Evolutionary conservation across 2,797 vertebrate species (phyloP), one percentile per base, ranked within the genome.

Genomic region (Sphaeramia orbicularis): DNA sequence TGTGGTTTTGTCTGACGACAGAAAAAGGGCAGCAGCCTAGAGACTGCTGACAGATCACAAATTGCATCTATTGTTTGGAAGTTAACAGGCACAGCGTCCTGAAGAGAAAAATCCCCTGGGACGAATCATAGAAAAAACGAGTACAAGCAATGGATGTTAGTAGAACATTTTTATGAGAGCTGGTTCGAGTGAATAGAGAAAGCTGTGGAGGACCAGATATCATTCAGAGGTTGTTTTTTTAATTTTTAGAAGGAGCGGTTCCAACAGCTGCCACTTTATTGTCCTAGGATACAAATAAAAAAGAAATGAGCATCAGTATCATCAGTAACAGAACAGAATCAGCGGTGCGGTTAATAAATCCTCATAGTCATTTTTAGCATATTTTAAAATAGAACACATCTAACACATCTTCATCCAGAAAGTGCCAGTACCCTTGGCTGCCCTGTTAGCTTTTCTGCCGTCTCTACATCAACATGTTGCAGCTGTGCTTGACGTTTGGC

Each of bases 21-120:
- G 76, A 64, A 78, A 43, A 43, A 61, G 59, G 51, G 49, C 65
- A 78, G 76, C 79, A 66, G 76, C 54, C 56, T 38, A 49, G 64
- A 86, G 77, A 84, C 73, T 85, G 84, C 85, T 87, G 86, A 88
- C 83, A 35, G 76, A 85, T 84, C 80, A 71, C 80, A 88, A 88
- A 83, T 73, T 65, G 64, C 60, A 70, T 87, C 85, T 83, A 84
- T 78, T 86, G 77, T 86, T 66, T 74, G 63, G 78, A 84, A 85
- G 78, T 79, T 82, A 71, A 68, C 71, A 82, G 81, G 42, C 74
- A 38, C 37, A 66, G 61, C 71, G 74, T 81, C 71, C 76, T 37
- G 16, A 59, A 71, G 71, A 71, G 71, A 74, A 86, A 80, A 72
- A 67, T 74, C 71, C 71, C 69, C 41, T 30, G 63, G 78, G 83